Conservation (phyloP, 2,888 invertebrate genomes). For the Platycheirus rosarum region DNA sequence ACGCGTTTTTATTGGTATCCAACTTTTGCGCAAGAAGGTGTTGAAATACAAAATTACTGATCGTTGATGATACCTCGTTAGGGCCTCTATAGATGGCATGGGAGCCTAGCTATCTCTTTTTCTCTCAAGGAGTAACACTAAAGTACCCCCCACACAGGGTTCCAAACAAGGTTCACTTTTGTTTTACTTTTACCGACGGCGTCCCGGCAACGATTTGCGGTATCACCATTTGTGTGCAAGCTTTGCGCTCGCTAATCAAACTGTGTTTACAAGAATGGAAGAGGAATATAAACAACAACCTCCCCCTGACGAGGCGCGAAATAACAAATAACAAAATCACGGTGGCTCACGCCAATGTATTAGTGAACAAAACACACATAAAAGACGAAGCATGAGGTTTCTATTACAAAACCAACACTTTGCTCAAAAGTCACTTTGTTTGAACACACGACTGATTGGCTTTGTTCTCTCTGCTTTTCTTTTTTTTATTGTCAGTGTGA, state of each 20-base stretch:
- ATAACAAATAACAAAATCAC: slow-evolving; percentile 67
- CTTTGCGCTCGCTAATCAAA: slow-evolving; percentile 69
- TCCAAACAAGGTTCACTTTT: slow-evolving; percentile 40
- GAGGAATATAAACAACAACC: slow-evolving; percentile 67
- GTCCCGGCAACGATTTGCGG: slow-evolving; percentile 50
- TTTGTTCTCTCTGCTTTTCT: slow-evolving; percentile 42
- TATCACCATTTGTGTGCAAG: slow-evolving; percentile 63
- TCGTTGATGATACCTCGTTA: slow-evolving; percentile 78
- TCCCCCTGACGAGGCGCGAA: slow-evolving; percentile 69
- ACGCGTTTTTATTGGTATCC: slow-evolving; percentile 73
- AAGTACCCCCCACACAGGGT: slow-evolving; percentile 42
- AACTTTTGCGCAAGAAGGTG: slow-evolving; percentile 78
- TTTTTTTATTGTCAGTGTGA: not conserved
- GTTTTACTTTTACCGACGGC: slow-evolving; percentile 51
- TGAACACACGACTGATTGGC: slow-evolving; percentile 70
- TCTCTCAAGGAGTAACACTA: slow-evolving; percentile 3
- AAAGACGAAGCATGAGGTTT: slow-evolving; percentile 10
- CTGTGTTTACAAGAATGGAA: slow-evolving; percentile 63
- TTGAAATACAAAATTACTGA: slow-evolving; percentile 82
- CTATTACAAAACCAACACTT: slow-evolving; percentile 48
- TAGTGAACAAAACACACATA: slow-evolving; percentile 34
- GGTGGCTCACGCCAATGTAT: slow-evolving; percentile 21
- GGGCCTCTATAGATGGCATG: slow-evolving; percentile 47
- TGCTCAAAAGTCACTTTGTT: slow-evolving; percentile 64
- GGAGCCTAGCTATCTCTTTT: slow-evolving; percentile 36